Base-by-base conservation (phyloP, 2,113 vertebrate genomes). In the Periophthalmodon schlosseri region DNA sequence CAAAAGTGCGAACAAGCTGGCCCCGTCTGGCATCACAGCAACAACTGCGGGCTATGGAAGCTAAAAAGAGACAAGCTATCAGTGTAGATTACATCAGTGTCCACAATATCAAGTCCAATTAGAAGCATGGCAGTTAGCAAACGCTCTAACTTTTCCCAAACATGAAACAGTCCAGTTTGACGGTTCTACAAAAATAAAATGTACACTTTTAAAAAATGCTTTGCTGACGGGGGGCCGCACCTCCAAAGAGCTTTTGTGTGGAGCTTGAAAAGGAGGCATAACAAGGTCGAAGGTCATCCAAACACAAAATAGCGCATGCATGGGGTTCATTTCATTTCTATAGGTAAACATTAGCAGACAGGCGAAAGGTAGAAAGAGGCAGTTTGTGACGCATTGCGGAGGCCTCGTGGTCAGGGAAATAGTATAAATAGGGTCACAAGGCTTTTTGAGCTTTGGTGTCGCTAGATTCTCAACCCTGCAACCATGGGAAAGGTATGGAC, bases 401-500 rank as follows among this genome's bases (percentile, higher is more conserved):
- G 88, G 78, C 87, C 82, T 82, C 77, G 74, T 68, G 44, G 47
- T 77, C 77, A 60, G 64, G 58, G 76, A 68, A 81, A 83, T 66
- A 76, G 86, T 94, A 93, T 93, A 94, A 93, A 92, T 90, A 79
- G 78, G 71, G 74, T 74, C 50, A 52, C 10, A 70, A 66, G 75
- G 67, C 76, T 49, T 69, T 68, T 39, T 23, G 28, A 23, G 63
- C 73, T 73, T 86, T 52, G 69, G 67, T 80, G 80, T 61, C 49
- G 66, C 73, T 78, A 84, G 80, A 75, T 82, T 86, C 80, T 79
- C 79, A 88, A 74, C 46, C 77, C 83, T 81, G 65, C 80, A 86
- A 86, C 84, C 89, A 94, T 94, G 93, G 91, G 91, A 85, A 94
- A 93, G 92, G 91, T 92, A 94, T 82, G 89, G 79, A 60, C 69